Base-by-base conservation (phyloP, 2,797 vertebrate genomes). In the Syndactyla subalaris region DNA sequence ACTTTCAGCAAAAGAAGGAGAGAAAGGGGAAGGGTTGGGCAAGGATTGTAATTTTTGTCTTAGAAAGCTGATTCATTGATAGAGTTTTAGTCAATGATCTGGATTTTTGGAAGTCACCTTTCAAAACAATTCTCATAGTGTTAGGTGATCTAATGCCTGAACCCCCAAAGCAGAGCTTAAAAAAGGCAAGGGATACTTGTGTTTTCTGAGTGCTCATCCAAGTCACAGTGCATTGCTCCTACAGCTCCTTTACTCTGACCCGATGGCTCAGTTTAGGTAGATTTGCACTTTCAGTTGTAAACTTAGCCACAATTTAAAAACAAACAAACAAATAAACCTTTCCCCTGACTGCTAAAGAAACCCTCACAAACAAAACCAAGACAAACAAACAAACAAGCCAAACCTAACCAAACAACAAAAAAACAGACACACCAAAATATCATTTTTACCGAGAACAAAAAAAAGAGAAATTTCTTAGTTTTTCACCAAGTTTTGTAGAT, bases 11-110 rank as follows among this genome's bases (percentile, higher is more conserved):
- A 88, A 70, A 58, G 6, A 7, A 54, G 11, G 1, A 1, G 3
- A 76, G 6, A 45, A 54, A 39, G 19, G 7, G 14, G 17, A 4
- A 2, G 10, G 9, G 13, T 14, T 7, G 2, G 3, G 3, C 0
- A 0, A 21, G 10, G 12, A 29, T 19, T 39, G 13, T 41, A 29
- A 21, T 22, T 58, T 58, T 43, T 36, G 39, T 38, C 41, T 51
- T 68, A 19, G 12, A 57, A 85, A 74, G 4, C 1, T 77, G 12
- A 5, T 43, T 59, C 7, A 36, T 65, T 62, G 17, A 54, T 23
- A 55, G 10, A 32, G 6, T 55, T 71, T 43, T 62, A 61, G 13
- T 57, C 46, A 71, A 19, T 46, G 27, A 24, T 39, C 10, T 72
- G 29, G 9, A 48, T 63, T 63, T 90, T 92, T 16, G 18, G 19